phyloP scores from a whole-genome alignment of 2,797 vertebrate genomes.

The Lacerta viridis region DNA sequence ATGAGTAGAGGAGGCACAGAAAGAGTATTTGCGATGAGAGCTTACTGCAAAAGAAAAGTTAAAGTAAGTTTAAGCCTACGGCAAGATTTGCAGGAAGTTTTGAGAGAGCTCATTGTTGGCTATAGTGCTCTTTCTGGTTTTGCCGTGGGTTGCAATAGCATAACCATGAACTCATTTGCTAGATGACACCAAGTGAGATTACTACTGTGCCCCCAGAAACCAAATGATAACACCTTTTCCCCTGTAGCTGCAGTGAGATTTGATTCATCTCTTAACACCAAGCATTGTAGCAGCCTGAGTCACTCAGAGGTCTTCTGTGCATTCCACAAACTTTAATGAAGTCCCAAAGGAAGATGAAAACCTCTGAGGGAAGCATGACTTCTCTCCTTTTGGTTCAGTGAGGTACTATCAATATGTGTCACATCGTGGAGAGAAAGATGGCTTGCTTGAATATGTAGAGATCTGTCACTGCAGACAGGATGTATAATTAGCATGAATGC shows the following conservation, averaged over 20 bases:
- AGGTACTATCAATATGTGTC: not conserved
- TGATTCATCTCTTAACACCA: slow-evolving; percentile 5
- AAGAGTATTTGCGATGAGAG: not conserved
- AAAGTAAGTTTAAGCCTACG: not conserved
- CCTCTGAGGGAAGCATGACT: not conserved
- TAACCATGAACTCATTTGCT: slow-evolving; percentile 30
- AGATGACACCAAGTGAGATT: slow-evolving; percentile 11
- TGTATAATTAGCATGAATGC: not conserved
- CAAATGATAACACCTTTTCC: slow-evolving; percentile 17
- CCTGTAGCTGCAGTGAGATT: slow-evolving; percentile 16
- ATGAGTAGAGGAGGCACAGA: not conserved
- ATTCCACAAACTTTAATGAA: slow-evolving; percentile 51
- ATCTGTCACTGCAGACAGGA: slow-evolving; percentile 18
- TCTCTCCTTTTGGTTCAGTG: slow-evolving; percentile 32
- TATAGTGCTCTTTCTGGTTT: not conserved
- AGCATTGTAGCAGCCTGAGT: slow-evolving; percentile 10
- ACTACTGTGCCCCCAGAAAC: slow-evolving; percentile 11
- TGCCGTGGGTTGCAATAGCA: slow-evolving; percentile 8
- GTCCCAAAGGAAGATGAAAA: slow-evolving; percentile 59
- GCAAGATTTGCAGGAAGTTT: slow-evolving; percentile 10
- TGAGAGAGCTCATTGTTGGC: not conserved
- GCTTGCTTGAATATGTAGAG: slow-evolving; percentile 34
- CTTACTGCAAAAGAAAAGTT: not conserved
- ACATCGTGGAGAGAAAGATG: slow-evolving; percentile 23
- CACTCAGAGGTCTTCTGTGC: slow-evolving; percentile 25